A percentile compares a stretch with the other conserved stretches of the same genome.
Conservation (phyloP, 2,113 vertebrate species). For the Grammomys dolichurus region DNA sequence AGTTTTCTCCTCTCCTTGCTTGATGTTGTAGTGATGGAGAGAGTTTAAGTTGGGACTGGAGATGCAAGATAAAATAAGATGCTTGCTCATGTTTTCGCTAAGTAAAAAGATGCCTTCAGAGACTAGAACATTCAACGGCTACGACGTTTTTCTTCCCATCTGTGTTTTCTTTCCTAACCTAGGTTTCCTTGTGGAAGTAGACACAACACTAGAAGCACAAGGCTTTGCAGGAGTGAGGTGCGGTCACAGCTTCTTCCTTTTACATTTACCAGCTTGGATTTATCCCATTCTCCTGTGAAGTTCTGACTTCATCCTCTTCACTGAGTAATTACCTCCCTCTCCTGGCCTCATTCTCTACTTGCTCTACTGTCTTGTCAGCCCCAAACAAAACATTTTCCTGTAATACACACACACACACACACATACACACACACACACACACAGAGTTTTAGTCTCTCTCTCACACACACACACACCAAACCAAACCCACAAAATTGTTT, state of each 20-base stretch:
- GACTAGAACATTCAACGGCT: neutral
- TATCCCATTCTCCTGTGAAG: neutral
- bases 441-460: neutral
- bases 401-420: neutral
- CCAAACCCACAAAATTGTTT: neutral
- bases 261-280: neutral
- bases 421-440: neutral
- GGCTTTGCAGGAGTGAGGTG: neutral
- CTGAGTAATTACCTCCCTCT: neutral
- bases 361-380: neutral
- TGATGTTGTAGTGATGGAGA: neutral
- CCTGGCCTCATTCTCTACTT: neutral
- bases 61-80: neutral
- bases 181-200: neutral
- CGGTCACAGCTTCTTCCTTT: neutral
- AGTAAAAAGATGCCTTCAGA: neutral
- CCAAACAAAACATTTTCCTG: neutral
- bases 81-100: neutral
- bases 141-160: neutral
- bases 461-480: neutral
- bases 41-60: neutral
- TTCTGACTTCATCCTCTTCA: neutral
- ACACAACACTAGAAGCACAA: too few species aligned
- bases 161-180: neutral
- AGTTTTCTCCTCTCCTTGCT: neutral